Base-by-base conservation (phyloP, 2,797 vertebrate genomes). In the Garrulus glandarius region DNA sequence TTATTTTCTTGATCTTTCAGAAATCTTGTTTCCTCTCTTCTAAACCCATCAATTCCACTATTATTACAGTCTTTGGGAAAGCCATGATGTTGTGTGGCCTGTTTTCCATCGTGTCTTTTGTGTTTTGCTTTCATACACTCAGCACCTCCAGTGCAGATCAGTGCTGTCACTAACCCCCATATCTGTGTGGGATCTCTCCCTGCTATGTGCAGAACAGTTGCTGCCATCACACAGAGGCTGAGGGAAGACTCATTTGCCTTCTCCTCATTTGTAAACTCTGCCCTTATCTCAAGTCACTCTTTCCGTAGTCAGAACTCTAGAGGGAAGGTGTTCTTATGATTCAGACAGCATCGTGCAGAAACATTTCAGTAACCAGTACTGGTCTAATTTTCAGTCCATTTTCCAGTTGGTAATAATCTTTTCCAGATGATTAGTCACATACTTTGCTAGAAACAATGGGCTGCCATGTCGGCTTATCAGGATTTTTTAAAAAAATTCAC, bases 191-290 rank as follows among this genome's bases (percentile, higher is more conserved):
- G 14, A 29, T 61, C 70, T 94, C 93, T 81, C 57, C 53, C 64
- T 57, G 34, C 39, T 81, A 36, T 4, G 4, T 26, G 3, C 79
- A 47, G 27, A 88, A 29, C 0, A 0, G 18, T 9, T 63, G 23
- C 53, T 93, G 81, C 81, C 19, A 1, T 82, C 84, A 69, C 86
- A 50, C n/a, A 44, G 24, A 56, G 68, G 43, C 77, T 70, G 64
- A 80, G 76, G 22, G 69, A 30, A 84, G 61, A 49, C 34, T 82
- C 26, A 64, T 55, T 70, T 88, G 57, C 78, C 74, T 83, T 74
- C 59, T 86, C 26, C 37, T 94, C 87, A 21, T 69, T 60, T 77
- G 50, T 92, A 79, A 94, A 50, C 49, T 77, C 67, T 86, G 44
- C 74, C 67, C 63, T 91, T 89, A 55, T 8, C 75, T 95, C 61